Evolutionary conservation across 2,888 invertebrate genomes (phyloP).

Genomic region (Cetonia aurata): DNA sequence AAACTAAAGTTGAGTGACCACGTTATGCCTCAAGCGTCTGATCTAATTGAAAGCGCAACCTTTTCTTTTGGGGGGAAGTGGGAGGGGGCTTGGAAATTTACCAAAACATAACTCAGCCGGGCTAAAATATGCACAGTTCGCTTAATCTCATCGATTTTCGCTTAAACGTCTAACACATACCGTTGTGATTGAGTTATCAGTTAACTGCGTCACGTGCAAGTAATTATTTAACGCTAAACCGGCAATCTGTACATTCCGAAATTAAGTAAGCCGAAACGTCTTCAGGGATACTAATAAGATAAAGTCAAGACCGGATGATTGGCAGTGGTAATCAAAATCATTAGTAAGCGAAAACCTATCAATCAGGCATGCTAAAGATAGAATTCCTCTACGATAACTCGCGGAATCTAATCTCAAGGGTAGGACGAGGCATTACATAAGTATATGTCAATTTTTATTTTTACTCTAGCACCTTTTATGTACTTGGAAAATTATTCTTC

Average conservation of each 20-base stretch:
- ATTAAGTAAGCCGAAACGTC: not conserved
- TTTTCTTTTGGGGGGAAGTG: not conserved
- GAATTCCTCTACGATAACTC: not conserved
- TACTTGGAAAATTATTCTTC: too few relatives aligned
- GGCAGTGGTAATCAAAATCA: conserved; percentile 7
- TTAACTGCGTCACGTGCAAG: too few relatives aligned
- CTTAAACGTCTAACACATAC: not conserved
- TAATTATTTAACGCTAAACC: not conserved
- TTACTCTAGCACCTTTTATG: too few relatives aligned
- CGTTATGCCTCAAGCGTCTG: conserved; percentile 36
- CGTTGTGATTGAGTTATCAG: too few relatives aligned
- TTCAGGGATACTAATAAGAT: not conserved
- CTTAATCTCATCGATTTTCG: conserved; percentile 6
- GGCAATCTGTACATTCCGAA: not conserved
- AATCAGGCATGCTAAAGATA: not conserved
- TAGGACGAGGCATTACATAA: too few relatives aligned
- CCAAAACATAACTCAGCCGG: conserved; percentile 8
- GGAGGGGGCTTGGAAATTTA: conserved; percentile 13
- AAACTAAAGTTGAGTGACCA: conserved; percentile 42
- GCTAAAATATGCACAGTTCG: not conserved
- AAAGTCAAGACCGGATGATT: not conserved
- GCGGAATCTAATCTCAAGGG: conserved; percentile 42
- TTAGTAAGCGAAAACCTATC: conserved; percentile 13
- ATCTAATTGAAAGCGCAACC: conserved; percentile 31
- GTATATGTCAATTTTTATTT: too few relatives aligned